Evolutionary conservation across 1,140 invertebrate genomes (phyloP).

Genomic region (Maconellicoccus hirsutus): DNA sequence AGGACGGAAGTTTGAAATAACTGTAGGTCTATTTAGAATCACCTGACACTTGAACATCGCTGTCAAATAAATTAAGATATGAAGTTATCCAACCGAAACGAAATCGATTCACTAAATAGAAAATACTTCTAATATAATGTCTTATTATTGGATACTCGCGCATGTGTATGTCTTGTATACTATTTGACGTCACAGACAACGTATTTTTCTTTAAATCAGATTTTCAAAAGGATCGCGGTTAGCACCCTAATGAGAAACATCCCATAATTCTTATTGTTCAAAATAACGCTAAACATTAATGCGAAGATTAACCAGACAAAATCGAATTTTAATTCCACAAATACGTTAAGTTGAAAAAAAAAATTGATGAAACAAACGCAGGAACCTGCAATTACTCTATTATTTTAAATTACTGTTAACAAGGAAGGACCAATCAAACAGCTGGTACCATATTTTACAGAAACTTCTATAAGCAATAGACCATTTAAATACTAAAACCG

Average conservation of each 20-base stretch:
- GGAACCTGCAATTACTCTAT: neutral
- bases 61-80: slow-evolving; percentile 18
- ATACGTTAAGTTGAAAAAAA: no score
- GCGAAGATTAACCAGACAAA: neutral
- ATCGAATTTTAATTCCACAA: neutral
- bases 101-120: slow-evolving; percentile 11
- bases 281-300: no score
- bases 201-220: neutral
- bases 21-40: slow-evolving; percentile 6
- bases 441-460: neutral
- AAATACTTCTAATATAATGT: neutral
- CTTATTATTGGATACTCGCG: no score
- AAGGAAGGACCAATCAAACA: neutral
- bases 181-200: neutral
- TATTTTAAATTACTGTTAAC: neutral
- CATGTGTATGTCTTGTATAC: no score
- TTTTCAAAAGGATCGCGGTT: neutral
- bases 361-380: neutral
- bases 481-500: neutral
- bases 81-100: slow-evolving; percentile 12
- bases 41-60: neutral
- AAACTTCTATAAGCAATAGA: neutral
- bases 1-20: slow-evolving; percentile 6
- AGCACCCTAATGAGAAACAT: no score
- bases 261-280: no score